These are phyloP conservation scores for Catonia carolina DNA, from an alignment of 2,888 invertebrate species.

Conservation along the genomic window DNA sequence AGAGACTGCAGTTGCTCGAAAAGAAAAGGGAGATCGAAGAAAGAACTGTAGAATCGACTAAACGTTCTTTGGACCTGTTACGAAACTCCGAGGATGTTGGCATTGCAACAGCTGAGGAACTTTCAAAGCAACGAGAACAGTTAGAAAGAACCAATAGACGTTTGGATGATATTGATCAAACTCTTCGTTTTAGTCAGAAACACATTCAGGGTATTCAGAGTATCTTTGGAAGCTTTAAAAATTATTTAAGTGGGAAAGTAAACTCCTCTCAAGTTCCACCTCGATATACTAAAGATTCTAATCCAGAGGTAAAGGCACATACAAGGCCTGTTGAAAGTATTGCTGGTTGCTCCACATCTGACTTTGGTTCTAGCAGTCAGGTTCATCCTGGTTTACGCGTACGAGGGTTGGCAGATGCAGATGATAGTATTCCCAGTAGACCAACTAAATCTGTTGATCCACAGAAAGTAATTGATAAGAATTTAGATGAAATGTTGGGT, in stretches of 20 bases:
- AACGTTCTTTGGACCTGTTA: constrained; percentile 65
- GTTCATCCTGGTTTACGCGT: constrained; percentile 31
- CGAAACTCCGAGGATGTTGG: constrained; percentile 92
- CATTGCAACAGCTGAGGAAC: constrained; percentile 86
- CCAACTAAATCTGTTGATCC: constrained; percentile 26
- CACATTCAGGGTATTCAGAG: constrained; percentile 94
- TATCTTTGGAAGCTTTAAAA: constrained; percentile 93
- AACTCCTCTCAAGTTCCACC: not conserved
- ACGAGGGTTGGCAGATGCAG: constrained; percentile 30
- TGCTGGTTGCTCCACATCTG: not conserved
- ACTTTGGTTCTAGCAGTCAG: not conserved
- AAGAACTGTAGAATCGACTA: constrained; percentile 71
- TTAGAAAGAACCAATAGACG: constrained; percentile 81
- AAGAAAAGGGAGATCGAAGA: constrained; percentile 73
- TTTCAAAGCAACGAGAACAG: constrained; percentile 83
- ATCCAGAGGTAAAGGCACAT: constrained; percentile 4
- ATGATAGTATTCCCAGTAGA: constrained; percentile 22
- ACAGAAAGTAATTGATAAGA: constrained; percentile 59
- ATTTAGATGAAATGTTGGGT: constrained; percentile 79
- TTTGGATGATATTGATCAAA: constrained; percentile 83
- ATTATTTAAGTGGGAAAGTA: constrained; percentile 78
- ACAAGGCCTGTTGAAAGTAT: not conserved
- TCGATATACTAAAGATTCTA: constrained; percentile 4
- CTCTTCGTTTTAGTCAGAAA: constrained; percentile 83
- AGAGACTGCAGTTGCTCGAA: constrained; percentile 63